Evolutionary conservation across 2,888 invertebrate species (phyloP).

Genomic region (Macrosiphum euphorbiae): DNA sequence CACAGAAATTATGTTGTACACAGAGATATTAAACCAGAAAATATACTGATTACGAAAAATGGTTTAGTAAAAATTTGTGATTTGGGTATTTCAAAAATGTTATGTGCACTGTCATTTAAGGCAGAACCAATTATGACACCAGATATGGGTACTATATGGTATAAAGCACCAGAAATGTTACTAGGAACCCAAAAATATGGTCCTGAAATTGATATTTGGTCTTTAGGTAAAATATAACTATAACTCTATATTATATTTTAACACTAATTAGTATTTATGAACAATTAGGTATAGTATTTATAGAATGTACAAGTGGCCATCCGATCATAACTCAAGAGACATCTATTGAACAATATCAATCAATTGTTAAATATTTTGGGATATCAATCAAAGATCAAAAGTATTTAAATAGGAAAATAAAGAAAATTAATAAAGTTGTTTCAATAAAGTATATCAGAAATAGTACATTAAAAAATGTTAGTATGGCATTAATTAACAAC

Average conservation of each 20-base stretch:
- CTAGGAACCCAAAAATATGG: conserved; percentile 80
- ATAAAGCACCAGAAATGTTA: conserved; percentile 87
- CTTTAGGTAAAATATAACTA: conserved; percentile 26
- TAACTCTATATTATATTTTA: conserved; percentile 12
- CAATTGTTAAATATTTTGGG: conserved; percentile 32
- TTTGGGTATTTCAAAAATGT: conserved; percentile 86
- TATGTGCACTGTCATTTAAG: conserved; percentile 72
- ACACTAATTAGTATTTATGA: neutral
- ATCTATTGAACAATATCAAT: conserved; percentile 25
- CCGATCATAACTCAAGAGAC: conserved; percentile 29
- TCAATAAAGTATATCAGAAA: neutral
- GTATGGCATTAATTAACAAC: neutral
- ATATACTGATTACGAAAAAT: conserved; percentile 83
- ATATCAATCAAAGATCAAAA: conserved; percentile 28
- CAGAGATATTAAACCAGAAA: conserved; percentile 91
- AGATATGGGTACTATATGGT: conserved; percentile 92
- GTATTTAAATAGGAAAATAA: conserved; percentile 7
- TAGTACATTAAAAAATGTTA: conserved; percentile 3
- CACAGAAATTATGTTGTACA: conserved; percentile 89
- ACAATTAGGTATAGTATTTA: conserved; percentile 37
- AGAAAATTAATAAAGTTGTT: neutral
- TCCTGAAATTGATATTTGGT: conserved; percentile 68
- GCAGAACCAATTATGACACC: conserved; percentile 86
- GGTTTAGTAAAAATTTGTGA: conserved; percentile 92
- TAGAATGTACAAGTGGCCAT: neutral